Evolutionary conservation across 2,888 invertebrate species (phyloP), one percentile per base, ranked within the genome.

Genomic region (Hoplodrina ambigua): DNA sequence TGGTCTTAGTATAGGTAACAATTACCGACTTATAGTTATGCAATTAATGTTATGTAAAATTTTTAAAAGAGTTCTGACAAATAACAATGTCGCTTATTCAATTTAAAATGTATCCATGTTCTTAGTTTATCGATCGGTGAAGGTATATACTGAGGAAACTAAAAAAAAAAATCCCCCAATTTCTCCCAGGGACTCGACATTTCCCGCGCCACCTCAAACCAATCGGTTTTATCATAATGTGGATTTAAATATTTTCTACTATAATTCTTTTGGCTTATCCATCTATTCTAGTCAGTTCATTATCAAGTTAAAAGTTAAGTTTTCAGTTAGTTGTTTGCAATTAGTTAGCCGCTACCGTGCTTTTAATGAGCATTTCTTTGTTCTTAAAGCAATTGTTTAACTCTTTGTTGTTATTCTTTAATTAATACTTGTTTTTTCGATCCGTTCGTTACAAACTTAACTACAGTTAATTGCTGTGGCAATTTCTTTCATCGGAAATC

Each of bases 321-420:
- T 91, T 90, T 90, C 85, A 89, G 89, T 89, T 91, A 90, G 89
- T 90, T 84, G 86, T 84, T 79, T 72, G 87, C 87, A 90, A 90
- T 91, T 92, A 82, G 80, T 90, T 88, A 84, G 86, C 82, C 79
- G 80, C 83, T 85, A 85, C 84, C 78, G 85, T 82, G 82, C 84
- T 89, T 90, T 90, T 91, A 92, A 92, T 90, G 88, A 88, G 85
- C 80, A 87, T 89, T 89, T 90, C 90, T 90, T 93, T 90, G 91
- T 91, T 88, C 83, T 75, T 83, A 77, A 85, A 84, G 84, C 87
- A 78, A 84, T 82, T 83, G 80, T 84, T 84, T 69, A 89, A 87
- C 84, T 88, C 86, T 86, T 88, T 88, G 83, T 89, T 86, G 80
- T 82, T 84, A 76, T 79, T 78, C 78, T 82, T 81, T 81, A 86